A percentile compares a stretch with the other conserved stretches of the same genome.
Conservation (phyloP, 2,113 vertebrate genomes). For the Strix aluco region DNA sequence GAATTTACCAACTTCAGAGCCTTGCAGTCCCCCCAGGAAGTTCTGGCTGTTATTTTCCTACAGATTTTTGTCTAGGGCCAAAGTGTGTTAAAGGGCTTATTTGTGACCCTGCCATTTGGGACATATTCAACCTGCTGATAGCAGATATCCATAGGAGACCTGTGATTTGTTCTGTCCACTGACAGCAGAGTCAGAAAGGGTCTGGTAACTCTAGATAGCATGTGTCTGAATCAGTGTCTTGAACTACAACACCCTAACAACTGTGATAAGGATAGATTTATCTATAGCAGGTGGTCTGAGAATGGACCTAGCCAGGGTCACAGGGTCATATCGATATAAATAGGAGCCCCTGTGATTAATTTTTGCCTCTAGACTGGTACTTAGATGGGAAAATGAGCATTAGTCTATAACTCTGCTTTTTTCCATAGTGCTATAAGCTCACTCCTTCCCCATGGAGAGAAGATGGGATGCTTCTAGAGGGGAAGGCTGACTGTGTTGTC, state of each 20-base stretch:
- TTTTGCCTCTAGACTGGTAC: not conserved
- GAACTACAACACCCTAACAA: not conserved
- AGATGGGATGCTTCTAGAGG: not conserved
- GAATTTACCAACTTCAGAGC: not conserved
- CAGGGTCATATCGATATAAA: not conserved
- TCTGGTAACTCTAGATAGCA: not conserved
- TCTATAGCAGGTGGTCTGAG: not conserved
- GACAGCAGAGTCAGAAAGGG: not conserved
- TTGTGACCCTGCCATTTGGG: not conserved
- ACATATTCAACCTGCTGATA: not conserved
- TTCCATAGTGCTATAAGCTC: not conserved
- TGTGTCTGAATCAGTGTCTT: not conserved
- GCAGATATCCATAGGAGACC: not conserved
- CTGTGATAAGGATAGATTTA: not conserved
- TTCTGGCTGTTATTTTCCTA: not conserved
- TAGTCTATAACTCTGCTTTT: not conserved
- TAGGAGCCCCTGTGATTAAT: not conserved
- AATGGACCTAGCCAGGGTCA: not conserved
- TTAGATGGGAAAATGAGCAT: not conserved
- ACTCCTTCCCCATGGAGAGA: not conserved
- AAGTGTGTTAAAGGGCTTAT: accelerated
- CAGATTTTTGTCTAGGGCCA: not conserved
- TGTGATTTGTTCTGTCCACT: not conserved
- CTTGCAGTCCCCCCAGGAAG: not conserved
- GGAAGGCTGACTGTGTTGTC: not conserved